Percentiles rank a stretch among this genome's conserved stretches.
These are phyloP conservation scores for Trachelus iudaicus DNA, from an alignment of 2,888 invertebrate species.

Conservation along the genomic window DNA sequence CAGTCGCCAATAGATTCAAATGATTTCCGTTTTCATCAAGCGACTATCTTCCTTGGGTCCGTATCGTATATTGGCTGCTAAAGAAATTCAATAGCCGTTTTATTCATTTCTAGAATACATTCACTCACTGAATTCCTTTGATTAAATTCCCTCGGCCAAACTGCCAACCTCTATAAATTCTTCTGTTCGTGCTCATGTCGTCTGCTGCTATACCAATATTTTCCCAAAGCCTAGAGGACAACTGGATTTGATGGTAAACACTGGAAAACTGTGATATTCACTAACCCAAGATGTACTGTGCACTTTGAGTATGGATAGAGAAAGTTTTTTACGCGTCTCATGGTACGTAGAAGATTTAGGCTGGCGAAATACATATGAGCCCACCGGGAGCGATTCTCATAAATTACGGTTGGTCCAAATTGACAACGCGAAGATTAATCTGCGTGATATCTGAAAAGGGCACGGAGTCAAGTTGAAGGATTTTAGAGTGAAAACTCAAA, in stretches of 20 bases:
- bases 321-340: background rate
- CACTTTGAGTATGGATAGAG: background rate
- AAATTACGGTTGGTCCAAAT: background rate
- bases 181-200: background rate
- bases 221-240: background rate
- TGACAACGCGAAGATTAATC: background rate
- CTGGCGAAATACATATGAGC: background rate
- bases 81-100: background rate
- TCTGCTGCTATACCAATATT: background rate
- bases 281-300: background rate
- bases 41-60: background rate
- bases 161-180: background rate
- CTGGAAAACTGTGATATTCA: background rate
- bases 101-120: background rate
- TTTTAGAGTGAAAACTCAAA: background rate
- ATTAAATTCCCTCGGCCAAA: background rate
- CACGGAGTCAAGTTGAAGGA: background rate
- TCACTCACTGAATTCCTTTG: background rate
- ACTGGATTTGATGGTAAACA: background rate
- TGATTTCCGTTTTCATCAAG: background rate
- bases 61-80: background rate
- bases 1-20: background rate
- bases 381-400: background rate
- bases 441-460: background rate
- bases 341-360: too few relatives aligned